phyloP scores from a whole-genome alignment of 2,888 invertebrate genomes.

The Pandemis cinnamomeana region DNA sequence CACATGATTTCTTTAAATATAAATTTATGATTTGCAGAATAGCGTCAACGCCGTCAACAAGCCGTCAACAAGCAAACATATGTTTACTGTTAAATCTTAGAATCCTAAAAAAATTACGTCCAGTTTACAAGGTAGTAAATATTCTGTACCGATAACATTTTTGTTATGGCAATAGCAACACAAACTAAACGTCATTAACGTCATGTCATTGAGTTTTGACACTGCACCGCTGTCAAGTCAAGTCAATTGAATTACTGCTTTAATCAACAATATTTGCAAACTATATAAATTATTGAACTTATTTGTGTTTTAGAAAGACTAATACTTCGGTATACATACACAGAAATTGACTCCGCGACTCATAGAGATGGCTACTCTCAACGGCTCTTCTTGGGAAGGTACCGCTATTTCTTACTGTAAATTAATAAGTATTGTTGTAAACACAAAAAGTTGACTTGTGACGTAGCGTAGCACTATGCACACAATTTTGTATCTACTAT shows the following conservation, averaged over 20 bases:
- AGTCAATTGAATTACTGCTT: slow-evolving; percentile 2
- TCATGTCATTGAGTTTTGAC: slow-evolving; percentile 8
- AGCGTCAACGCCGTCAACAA: no score
- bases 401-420: slow-evolving; percentile 26
- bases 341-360: background rate
- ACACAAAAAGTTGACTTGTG: slow-evolving; percentile 34
- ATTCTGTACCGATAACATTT: no score
- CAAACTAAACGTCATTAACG: no score
- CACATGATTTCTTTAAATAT: no score
- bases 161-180: background rate
- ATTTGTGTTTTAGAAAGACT: slow-evolving; percentile 7
- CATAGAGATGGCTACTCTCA: slow-evolving; percentile 27
- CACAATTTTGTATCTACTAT: background rate
- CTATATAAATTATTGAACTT: background rate
- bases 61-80: no score
- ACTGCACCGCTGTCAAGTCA: slow-evolving; percentile 4
- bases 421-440: slow-evolving; percentile 23
- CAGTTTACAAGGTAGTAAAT: no score
- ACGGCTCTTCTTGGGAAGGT: slow-evolving; percentile 36
- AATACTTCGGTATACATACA: background rate
- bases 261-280: background rate
- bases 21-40: no score
- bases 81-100: no score
- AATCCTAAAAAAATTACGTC: no score
- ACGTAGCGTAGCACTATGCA: slow-evolving; percentile 48